Evolutionary conservation across 1,140 invertebrate species (phyloP).

Genomic region (Caenorhabditis inopinata): DNA sequence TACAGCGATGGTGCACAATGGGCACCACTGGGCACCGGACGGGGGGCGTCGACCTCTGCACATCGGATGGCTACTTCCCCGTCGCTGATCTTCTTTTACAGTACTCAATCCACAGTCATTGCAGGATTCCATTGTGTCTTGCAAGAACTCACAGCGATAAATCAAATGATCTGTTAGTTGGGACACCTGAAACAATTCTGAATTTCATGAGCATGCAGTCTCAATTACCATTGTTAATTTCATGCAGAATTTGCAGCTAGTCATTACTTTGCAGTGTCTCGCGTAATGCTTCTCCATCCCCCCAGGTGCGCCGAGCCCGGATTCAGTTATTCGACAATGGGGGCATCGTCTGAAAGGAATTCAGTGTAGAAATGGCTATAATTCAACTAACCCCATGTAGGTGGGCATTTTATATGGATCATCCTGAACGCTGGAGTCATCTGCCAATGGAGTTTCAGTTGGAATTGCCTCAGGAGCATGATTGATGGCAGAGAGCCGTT

Average conservation of each 20-base stretch:
- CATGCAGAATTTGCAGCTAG: slow-evolving; percentile 12
- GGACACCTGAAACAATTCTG: neutral
- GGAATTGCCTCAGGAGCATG: slow-evolving; percentile 5
- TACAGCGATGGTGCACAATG: slow-evolving; percentile 16
- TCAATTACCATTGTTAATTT: neutral
- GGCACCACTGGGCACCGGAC: slow-evolving; percentile 16
- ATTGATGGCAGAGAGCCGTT: neutral
- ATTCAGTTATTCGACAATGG: neutral
- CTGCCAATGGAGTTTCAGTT: neutral
- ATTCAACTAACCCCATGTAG: neutral
- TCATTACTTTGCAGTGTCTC: slow-evolving; percentile 17
- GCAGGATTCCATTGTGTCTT: slow-evolving; percentile 16
- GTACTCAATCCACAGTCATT: slow-evolving; percentile 24
- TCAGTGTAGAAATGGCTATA: neutral
- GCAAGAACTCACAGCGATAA: slow-evolving; percentile 22
- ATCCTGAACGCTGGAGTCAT: neutral
- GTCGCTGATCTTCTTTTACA: slow-evolving; percentile 6
- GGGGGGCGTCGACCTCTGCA: slow-evolving; percentile 21
- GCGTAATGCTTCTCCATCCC: slow-evolving; percentile 29
- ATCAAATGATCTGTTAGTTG: slow-evolving; percentile 28
- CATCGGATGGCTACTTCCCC: slow-evolving; percentile 7
- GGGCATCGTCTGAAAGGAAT: slow-evolving; percentile 2
- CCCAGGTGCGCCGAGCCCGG: neutral
- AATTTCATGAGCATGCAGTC: neutral
- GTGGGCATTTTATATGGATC: slow-evolving; percentile 20